Percentiles rank a stretch among this genome's conserved stretches.
Evolutionary conservation across 1,140 invertebrate genomes (phyloP).

Genomic region (Oppia nitens): DNA sequence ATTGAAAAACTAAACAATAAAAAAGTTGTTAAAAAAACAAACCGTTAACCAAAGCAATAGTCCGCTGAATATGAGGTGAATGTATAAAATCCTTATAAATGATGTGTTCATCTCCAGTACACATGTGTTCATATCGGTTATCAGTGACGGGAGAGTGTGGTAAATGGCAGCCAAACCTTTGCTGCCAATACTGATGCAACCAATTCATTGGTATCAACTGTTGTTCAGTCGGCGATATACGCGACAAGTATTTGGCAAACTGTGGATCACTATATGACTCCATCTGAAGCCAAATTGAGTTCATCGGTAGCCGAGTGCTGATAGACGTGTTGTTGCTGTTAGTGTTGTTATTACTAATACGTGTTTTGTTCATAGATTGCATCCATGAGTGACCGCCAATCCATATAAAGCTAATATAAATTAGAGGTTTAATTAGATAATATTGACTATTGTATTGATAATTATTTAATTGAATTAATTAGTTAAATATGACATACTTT

Average conservation of each 20-base stretch:
- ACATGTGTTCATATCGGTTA: not conserved
- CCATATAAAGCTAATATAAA: not conserved
- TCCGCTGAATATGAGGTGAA: not conserved
- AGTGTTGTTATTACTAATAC: not conserved
- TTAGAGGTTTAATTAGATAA: not conserved
- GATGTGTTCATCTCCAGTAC: not conserved
- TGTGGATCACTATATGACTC: constrained; percentile 19
- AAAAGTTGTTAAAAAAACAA: not conserved
- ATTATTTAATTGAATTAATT: not conserved
- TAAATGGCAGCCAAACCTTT: constrained; percentile 26
- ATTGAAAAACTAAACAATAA: not conserved
- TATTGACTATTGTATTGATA: not conserved
- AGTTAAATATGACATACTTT: not conserved
- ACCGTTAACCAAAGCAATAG: not conserved
- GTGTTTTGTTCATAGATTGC: not conserved
- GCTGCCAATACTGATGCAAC: constrained; percentile 33
- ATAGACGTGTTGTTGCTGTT: too few relatives aligned
- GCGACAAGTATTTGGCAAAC: constrained; percentile 28
- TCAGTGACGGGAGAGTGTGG: not conserved
- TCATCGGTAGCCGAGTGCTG: too few relatives aligned
- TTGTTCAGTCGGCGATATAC: constrained; percentile 27
- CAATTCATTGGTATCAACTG: constrained; percentile 28
- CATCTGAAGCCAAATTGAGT: not conserved
- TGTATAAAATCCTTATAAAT: not conserved
- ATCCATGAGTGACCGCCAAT: not conserved